Percentiles rank a stretch among this genome's conserved stretches.
These are phyloP conservation scores for Cryptoblepharus egeriae DNA, from an alignment of 2,797 vertebrate genomes.

Conservation along the genomic window DNA sequence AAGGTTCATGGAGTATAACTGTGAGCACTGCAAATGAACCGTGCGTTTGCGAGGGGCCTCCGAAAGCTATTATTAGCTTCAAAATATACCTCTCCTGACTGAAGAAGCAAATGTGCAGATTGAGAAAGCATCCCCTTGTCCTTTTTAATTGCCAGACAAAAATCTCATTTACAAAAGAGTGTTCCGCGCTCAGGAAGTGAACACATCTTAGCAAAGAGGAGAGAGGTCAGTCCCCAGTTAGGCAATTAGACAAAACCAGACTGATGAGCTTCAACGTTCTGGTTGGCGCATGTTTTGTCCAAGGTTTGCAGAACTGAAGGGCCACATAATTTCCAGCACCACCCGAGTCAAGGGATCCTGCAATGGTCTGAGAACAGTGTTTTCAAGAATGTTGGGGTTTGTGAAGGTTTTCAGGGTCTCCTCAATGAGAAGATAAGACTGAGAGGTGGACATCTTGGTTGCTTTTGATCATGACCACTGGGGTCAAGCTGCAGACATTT, in stretches of 20 bases:
- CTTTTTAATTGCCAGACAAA: neutral
- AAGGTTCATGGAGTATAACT: conserved; percentile 6
- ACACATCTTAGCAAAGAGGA: neutral
- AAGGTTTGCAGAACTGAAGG: neutral
- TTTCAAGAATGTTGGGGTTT: neutral
- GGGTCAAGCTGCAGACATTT: too few relatives aligned
- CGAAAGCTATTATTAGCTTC: conserved; percentile 24
- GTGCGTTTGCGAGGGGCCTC: conserved; percentile 17
- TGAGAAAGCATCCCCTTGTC: neutral
- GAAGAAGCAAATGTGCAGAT: neutral
- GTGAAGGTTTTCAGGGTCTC: too few relatives aligned
- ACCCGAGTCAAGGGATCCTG: neutral
- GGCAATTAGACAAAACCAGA: neutral
- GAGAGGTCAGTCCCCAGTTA: neutral
- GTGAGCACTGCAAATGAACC: conserved; percentile 20
- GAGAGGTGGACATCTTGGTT: too few relatives aligned
- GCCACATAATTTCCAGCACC: neutral
- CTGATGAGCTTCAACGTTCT: neutral
- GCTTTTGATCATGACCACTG: too few relatives aligned
- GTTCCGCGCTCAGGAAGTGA: neutral
- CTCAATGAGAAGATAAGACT: too few relatives aligned
- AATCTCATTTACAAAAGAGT: neutral
- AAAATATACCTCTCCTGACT: neutral
- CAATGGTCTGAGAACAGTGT: neutral
- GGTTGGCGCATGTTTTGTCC: neutral